phyloP scores from a whole-genome alignment of 2,113 vertebrate genomes.

The Hippocampus zosterae region DNA sequence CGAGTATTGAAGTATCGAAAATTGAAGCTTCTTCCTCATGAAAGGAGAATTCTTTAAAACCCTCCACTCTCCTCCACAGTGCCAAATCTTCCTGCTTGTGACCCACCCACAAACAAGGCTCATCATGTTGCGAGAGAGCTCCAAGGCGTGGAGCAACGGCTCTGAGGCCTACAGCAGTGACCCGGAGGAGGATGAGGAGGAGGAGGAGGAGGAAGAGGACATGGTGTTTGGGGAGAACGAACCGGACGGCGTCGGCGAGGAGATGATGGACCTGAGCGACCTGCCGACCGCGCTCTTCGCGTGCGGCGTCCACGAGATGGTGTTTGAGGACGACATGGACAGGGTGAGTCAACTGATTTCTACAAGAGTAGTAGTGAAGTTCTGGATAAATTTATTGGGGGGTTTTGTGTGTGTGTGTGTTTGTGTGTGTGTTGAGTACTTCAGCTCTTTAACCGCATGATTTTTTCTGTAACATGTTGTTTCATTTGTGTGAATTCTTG shows the following conservation, averaged over 20 bases:
- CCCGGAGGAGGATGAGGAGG: slow-evolving; percentile 73
- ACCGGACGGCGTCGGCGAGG: slow-evolving; percentile 74
- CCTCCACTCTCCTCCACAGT: slow-evolving; percentile 16
- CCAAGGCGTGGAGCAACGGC: slow-evolving; percentile 83
- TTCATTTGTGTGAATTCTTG: no score
- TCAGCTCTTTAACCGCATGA: no score
- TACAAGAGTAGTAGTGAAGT: neutral
- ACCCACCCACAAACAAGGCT: slow-evolving; percentile 5
- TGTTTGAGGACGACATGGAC: slow-evolving; percentile 81
- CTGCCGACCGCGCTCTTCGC: slow-evolving; percentile 88
- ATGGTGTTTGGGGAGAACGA: slow-evolving; percentile 91
- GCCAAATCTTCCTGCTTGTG: slow-evolving; percentile 8
- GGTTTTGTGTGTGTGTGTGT: no score
- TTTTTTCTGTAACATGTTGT: no score
- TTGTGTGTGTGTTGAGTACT: no score
- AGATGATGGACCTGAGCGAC: slow-evolving; percentile 94
- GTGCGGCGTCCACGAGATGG: slow-evolving; percentile 82
- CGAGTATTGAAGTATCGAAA: no score
- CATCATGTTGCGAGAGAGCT: slow-evolving; percentile 79
- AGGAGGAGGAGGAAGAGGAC: slow-evolving; percentile 72
- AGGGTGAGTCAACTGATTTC: slow-evolving; percentile 72
- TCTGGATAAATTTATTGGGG: neutral
- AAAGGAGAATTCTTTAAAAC: neutral
- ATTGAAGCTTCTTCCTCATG: neutral
- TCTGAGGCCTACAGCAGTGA: slow-evolving; percentile 88